Base-by-base conservation (phyloP, 2,113 vertebrate genomes). In the Albula glossodonta region DNA sequence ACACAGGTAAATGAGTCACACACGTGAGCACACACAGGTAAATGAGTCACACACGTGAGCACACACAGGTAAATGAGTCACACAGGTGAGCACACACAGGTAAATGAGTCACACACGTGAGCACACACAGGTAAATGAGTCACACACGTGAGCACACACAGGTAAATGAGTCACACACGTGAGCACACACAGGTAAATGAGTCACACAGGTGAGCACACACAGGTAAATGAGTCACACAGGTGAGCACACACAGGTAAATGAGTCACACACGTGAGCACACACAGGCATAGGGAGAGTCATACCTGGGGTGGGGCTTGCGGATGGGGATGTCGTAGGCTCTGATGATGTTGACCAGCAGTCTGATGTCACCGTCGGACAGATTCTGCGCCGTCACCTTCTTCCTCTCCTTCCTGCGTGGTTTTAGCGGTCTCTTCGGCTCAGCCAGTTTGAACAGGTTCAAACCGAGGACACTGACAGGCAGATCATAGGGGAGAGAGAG, bases 381-480 rank as follows among this genome's bases (percentile, higher is more conserved):
- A 90, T 98, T 99, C 90, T 99, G 98, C 60, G 97, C 96, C 0
- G 97, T 97, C 87, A 99, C 96, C 91, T 98, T 99, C 95, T 98
- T 99, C 88, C 97, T 96, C 80, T 98, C 98, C 86, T 97, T 99
- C 89, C 98, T 97, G 91, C 93, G 95, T 52, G 98, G 98, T 87
- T 97, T 98, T 89, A 99, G 93, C 0, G 98, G 98, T 12, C 98
- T 96, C 88, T 97, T 99, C 84, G 98, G 96, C 85, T 99, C 98
- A 2, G 98, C 91, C 94, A 99, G 90, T 87, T 98, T 98, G 91
- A 99, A 98, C 52, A 99, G 95, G 94, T 97, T 96, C 1, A 97
- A 90, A 88, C 98, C 98, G 90, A 99, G 91, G 92, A 98, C 93
- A 83, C 98, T 99, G 92, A 88, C 2, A 0, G 82, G 50, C 12